Evolutionary conservation across 2,113 vertebrate genomes (phyloP).

Genomic region (Brevimyrus niger): DNA sequence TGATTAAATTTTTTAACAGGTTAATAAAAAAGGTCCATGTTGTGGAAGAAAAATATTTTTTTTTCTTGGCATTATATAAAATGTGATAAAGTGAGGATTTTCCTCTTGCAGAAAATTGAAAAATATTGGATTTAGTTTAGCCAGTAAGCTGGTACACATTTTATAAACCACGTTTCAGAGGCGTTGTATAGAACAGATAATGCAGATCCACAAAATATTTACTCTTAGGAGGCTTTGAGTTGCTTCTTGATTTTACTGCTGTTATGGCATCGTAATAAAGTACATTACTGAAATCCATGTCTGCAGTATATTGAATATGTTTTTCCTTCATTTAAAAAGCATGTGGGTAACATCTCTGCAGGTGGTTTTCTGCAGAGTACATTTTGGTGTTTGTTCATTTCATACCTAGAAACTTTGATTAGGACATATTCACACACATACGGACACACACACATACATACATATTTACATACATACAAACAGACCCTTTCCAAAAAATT

Average conservation of each 20-base stretch:
- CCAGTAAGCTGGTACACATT: not conserved
- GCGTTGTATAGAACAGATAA: not conserved
- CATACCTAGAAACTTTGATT: not conserved
- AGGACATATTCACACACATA: not conserved
- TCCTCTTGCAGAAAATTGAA: slow-evolving; percentile 2
- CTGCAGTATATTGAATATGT: not conserved
- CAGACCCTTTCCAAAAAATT: no score
- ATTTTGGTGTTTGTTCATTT: not conserved
- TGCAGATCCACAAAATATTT: not conserved
- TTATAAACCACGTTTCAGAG: not conserved
- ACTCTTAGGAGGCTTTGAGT: not conserved
- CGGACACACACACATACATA: not conserved
- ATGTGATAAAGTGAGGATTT: slow-evolving; percentile 10
- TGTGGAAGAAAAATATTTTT: not conserved
- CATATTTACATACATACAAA: no score
- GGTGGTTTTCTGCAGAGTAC: not conserved
- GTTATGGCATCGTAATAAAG: not conserved
- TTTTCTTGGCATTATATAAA: not conserved
- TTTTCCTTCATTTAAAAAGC: not conserved
- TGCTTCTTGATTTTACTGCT: not conserved
- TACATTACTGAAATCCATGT: not conserved
- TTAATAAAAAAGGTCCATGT: not conserved
- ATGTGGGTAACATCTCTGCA: not conserved
- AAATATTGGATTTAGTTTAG: not conserved
- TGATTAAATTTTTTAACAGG: not conserved